phyloP scores from a whole-genome alignment of 2,113 vertebrate genomes.

The Oryzias celebensis region DNA sequence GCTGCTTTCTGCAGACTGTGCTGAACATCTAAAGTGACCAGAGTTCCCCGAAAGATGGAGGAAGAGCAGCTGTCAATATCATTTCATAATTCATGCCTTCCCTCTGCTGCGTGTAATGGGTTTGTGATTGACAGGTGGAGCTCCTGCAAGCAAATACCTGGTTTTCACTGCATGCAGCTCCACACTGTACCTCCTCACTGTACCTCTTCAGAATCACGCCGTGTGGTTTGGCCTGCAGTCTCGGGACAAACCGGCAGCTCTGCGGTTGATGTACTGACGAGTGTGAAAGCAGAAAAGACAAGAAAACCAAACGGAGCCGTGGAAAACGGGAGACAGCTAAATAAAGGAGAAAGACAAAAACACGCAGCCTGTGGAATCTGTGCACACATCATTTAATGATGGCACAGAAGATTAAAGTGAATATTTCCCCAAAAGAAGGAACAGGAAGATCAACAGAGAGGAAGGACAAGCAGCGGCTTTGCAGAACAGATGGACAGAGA shows the following conservation, averaged over 20 bases:
- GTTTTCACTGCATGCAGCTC: constrained; percentile 26
- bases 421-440: constrained; percentile 2
- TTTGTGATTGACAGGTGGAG: constrained; percentile 35
- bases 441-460: constrained; percentile 9
- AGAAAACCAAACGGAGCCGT: constrained; percentile 19
- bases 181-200: constrained; percentile 24
- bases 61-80: constrained; percentile 14
- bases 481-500: constrained; percentile 35
- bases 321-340: constrained; percentile 25
- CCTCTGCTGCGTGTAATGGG: constrained; percentile 10
- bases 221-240: constrained; percentile 40
- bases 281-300: constrained; percentile 61
- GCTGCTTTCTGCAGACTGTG: neutral
- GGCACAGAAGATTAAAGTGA: neutral
- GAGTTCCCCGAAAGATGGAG: constrained; percentile 6
- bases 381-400: neutral
- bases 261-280: constrained; percentile 14
- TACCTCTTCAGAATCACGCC: constrained; percentile 2
- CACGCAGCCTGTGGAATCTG: constrained; percentile 14
- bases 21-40: neutral
- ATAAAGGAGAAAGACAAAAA: constrained; percentile 21
- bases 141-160: constrained; percentile 16
- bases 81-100: constrained; percentile 27
- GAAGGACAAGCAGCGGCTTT: constrained; percentile 12
- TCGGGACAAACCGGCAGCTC: constrained; percentile 34